Conservation (phyloP, 2,797 vertebrate genomes). For the Hemibagrus guttatus region DNA sequence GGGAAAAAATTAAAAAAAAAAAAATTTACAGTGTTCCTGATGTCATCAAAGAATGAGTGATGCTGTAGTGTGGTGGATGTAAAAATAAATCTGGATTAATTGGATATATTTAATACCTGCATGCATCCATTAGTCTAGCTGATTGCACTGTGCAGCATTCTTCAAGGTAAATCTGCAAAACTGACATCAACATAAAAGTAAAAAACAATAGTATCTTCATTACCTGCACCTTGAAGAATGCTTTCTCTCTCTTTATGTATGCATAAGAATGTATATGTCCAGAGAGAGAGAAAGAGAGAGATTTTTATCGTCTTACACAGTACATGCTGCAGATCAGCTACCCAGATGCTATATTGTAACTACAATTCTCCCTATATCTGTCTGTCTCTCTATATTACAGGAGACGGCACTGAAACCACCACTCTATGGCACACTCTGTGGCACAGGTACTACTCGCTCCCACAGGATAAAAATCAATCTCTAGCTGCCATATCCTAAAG, state of each 20-base stretch:
- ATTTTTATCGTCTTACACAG: constrained; percentile 69
- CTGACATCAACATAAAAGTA: constrained; percentile 35
- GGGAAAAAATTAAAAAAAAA: background rate
- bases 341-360: constrained; percentile 83
- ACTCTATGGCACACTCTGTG: constrained; percentile 89
- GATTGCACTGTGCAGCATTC: constrained; percentile 76
- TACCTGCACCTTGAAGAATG: constrained; percentile 80
- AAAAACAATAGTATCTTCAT: constrained; percentile 62
- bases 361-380: constrained; percentile 86
- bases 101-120: constrained; percentile 69
- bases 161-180: constrained; percentile 76
- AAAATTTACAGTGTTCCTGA: constrained; percentile 36
- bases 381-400: constrained; percentile 90
- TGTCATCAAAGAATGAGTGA: constrained; percentile 70
- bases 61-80: constrained; percentile 79
- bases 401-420: constrained; percentile 88
- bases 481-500: constrained; percentile 82
- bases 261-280: constrained; percentile 53
- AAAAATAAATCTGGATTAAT: constrained; percentile 72
- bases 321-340: constrained; percentile 77
- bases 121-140: constrained; percentile 79
- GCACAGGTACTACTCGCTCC: constrained; percentile 85
- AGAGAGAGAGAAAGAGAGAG: constrained; percentile 63
- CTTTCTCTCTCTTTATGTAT: constrained; percentile 54
- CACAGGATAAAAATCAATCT: constrained; percentile 91